A percentile compares a stretch with the other conserved stretches of the same genome.
phyloP scores from a whole-genome alignment of 2,797 vertebrate genomes.

The Periparus ater region DNA sequence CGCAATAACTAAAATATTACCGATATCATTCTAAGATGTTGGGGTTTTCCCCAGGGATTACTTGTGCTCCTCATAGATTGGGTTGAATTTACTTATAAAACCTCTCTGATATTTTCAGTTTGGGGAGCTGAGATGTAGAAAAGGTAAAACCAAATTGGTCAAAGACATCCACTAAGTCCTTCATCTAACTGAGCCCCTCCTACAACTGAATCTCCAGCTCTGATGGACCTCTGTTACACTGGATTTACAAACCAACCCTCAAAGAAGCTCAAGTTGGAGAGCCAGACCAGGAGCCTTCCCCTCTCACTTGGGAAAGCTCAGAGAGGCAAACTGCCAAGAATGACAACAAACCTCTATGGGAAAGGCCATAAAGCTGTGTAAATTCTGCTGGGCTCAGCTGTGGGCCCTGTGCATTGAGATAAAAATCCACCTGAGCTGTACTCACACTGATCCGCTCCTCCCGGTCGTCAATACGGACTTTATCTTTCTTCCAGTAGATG shows the following conservation, averaged over 20 bases:
- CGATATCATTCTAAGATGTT: neutral
- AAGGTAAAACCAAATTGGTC: neutral
- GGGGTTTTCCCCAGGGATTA: fast-evolving
- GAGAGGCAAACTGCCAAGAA: neutral
- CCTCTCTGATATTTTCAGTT: neutral
- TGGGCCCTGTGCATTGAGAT: fast-evolving
- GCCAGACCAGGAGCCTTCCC: neutral
- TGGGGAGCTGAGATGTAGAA: neutral
- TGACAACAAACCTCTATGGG: fast-evolving
- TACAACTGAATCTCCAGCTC: neutral
- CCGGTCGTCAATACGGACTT: slow-evolving; percentile 92
- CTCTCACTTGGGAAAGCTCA: neutral
- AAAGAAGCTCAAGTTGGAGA: neutral
- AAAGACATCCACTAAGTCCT: neutral
- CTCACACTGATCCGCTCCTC: slow-evolving; percentile 95
- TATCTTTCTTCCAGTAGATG: slow-evolving; percentile 98
- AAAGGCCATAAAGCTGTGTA: neutral
- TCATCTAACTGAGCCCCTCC: neutral
- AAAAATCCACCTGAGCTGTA: neutral
- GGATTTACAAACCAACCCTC: neutral
- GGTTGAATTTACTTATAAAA: neutral
- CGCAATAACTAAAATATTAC: neutral
- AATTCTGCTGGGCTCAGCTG: neutral
- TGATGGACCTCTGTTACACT: neutral
- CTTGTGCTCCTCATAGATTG: neutral